phyloP scores from a whole-genome alignment of 2,113 vertebrate species.

The Xenopus borealis region DNA sequence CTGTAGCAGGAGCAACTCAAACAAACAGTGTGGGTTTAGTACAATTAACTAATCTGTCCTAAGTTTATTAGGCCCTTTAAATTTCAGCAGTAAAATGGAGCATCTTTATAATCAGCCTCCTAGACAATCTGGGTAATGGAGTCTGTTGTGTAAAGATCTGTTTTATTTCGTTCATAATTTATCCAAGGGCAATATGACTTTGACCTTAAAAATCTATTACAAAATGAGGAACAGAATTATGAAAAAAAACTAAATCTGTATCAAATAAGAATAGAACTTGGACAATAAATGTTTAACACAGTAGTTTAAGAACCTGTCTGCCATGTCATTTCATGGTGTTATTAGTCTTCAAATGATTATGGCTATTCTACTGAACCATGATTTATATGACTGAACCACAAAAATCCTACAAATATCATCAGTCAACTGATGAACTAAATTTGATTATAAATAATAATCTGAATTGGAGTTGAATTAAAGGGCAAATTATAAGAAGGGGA shows the following conservation, averaged over 20 bases:
- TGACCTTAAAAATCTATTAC: slow-evolving; percentile 37
- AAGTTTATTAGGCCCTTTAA: slow-evolving; percentile 20
- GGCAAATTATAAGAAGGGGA: no score
- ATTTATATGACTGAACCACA: no score
- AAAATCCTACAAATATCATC: no score
- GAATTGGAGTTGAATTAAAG: no score
- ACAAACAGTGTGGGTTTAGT: neutral
- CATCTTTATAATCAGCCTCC: slow-evolving; percentile 21
- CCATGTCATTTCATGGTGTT: no score
- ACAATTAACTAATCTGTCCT: slow-evolving; percentile 17
- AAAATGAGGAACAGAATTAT: slow-evolving; percentile 7
- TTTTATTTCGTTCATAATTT: slow-evolving; percentile 31
- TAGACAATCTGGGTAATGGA: slow-evolving; percentile 21
- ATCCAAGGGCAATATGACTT: slow-evolving; percentile 31
- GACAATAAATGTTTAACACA: slow-evolving; percentile 23
- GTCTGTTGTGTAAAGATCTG: slow-evolving; percentile 26
- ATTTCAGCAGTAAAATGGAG: slow-evolving; percentile 22
- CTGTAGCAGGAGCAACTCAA: neutral
- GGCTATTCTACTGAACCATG: no score
- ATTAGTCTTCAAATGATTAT: no score
- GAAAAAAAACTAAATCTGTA: slow-evolving; percentile 11
- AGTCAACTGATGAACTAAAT: no score
- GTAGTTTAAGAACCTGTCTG: neutral
- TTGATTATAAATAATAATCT: no score
- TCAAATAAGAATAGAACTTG: slow-evolving; percentile 8